Conservation (phyloP, 2,797 vertebrate species). For the Sebastes wilsoni region DNA sequence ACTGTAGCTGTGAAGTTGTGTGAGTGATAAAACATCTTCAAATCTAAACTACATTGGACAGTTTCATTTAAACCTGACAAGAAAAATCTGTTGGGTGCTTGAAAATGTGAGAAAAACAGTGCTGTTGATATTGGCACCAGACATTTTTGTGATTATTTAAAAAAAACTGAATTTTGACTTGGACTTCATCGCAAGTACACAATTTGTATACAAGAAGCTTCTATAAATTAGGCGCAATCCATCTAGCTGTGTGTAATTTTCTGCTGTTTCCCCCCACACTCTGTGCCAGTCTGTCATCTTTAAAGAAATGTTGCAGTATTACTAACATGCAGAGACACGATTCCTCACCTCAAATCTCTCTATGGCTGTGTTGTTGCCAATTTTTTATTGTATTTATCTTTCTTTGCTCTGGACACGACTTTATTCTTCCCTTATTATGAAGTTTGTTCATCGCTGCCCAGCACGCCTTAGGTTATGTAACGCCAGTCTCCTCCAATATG, state of each 20-base stretch:
- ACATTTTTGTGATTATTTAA: background rate
- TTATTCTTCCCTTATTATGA: slow-evolving; percentile 44
- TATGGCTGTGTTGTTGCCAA: background rate
- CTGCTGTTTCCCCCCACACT: slow-evolving; percentile 3
- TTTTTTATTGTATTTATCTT: slow-evolving; percentile 1
- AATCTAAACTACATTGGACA: background rate
- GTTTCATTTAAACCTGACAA: background rate
- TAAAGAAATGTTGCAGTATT: slow-evolving; percentile 13
- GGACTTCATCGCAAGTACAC: background rate
- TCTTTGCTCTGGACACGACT: slow-evolving; percentile 6
- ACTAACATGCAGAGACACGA: background rate
- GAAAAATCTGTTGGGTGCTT: background rate
- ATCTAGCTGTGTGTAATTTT: slow-evolving; percentile 16
- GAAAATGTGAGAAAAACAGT: background rate
- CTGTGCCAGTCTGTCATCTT: slow-evolving; percentile 5
- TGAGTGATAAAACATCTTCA: background rate
- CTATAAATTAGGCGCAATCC: background rate
- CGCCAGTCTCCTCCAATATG: slow-evolving; percentile 62
- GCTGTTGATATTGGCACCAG: background rate
- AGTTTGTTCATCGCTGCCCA: slow-evolving; percentile 55
- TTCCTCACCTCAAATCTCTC: slow-evolving; percentile 16
- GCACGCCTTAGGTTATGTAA: slow-evolving; percentile 58
- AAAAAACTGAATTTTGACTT: background rate
- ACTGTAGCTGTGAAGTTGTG: background rate
- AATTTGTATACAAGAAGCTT: slow-evolving; percentile 5